A percentile compares a stretch with the other conserved stretches of the same genome.
phyloP scores from a whole-genome alignment of 2,888 invertebrate genomes.

The Blastobasis lacticolella region DNA sequence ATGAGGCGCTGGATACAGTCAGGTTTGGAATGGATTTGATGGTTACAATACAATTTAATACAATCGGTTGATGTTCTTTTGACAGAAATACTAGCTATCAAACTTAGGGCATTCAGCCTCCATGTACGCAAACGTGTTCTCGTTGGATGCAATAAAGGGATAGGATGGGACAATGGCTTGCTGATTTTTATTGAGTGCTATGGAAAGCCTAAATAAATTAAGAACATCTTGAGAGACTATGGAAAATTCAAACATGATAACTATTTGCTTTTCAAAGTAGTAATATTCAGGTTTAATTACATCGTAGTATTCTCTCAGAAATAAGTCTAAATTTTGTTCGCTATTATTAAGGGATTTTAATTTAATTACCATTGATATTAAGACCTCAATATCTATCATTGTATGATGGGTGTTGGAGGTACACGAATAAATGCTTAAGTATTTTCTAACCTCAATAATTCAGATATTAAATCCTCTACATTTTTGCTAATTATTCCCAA shows the following conservation, averaged over 20 bases:
- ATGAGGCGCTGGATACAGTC: neutral
- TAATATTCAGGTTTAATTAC: constrained; percentile 2
- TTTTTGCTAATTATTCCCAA: constrained; percentile 2
- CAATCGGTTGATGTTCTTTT: neutral
- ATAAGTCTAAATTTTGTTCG: constrained; percentile 1
- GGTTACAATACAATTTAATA: too few relatives aligned
- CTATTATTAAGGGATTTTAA: constrained; percentile 5
- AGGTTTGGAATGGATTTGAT: neutral
- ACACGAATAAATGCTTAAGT: constrained; percentile 11
- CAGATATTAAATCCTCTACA: constrained; percentile 5
- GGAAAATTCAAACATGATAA: neutral
- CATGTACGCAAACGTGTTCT: neutral
- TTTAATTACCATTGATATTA: constrained; percentile 10
- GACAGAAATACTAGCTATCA: too few relatives aligned
- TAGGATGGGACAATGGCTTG: neutral
- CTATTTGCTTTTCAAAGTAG: neutral
- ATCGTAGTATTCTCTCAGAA: constrained; percentile 7
- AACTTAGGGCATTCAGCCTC: neutral
- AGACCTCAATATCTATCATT: constrained; percentile 5
- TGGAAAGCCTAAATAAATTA: neutral
- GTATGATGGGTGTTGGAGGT: constrained; percentile 7
- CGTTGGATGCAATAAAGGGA: neutral
- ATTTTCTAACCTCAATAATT: constrained; percentile 11
- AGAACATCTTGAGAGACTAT: neutral
- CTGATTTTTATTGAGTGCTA: neutral